These are phyloP conservation scores for Dasypolia templi DNA, from an alignment of 2,888 invertebrate genomes.

Conservation along the genomic window DNA sequence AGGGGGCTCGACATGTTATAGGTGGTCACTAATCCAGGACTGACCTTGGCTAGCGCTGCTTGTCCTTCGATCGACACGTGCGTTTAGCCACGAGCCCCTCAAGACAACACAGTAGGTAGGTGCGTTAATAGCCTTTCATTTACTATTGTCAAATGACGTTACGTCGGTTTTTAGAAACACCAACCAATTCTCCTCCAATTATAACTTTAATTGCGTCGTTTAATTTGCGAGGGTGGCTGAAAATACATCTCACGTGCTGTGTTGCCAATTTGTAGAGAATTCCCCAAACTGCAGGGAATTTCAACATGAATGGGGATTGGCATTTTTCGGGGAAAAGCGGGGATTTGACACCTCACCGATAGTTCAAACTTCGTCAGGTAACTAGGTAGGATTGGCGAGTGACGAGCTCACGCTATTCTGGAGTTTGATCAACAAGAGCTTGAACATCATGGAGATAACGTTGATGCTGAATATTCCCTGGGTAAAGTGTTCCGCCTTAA, in stretches of 20 bases:
- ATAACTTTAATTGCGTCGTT: slow-evolving; percentile 28
- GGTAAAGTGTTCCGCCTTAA: background rate
- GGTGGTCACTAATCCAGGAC: too few relatives aligned
- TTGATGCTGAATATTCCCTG: background rate
- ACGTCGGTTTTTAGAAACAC: slow-evolving; percentile 1
- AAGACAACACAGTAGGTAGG: too few relatives aligned
- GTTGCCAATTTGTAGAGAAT: too few relatives aligned
- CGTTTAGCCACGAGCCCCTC: too few relatives aligned
- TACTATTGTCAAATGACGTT: background rate
- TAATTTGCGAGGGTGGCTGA: background rate
- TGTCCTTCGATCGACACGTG: too few relatives aligned
- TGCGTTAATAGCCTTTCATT: background rate
- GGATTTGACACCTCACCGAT: background rate
- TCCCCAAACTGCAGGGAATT: too few relatives aligned
- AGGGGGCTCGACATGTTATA: too few relatives aligned
- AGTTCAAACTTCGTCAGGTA: background rate
- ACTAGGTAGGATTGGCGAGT: background rate
- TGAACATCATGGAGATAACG: background rate
- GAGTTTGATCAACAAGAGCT: background rate
- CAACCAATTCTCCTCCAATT: background rate
- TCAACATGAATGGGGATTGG: too few relatives aligned
- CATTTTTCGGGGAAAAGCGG: background rate
- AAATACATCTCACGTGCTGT: slow-evolving; percentile 24
- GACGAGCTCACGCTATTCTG: background rate
- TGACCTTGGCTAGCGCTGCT: too few relatives aligned